Conservation (phyloP, 1,140 invertebrate species). For the Cherax quadricarinatus region DNA sequence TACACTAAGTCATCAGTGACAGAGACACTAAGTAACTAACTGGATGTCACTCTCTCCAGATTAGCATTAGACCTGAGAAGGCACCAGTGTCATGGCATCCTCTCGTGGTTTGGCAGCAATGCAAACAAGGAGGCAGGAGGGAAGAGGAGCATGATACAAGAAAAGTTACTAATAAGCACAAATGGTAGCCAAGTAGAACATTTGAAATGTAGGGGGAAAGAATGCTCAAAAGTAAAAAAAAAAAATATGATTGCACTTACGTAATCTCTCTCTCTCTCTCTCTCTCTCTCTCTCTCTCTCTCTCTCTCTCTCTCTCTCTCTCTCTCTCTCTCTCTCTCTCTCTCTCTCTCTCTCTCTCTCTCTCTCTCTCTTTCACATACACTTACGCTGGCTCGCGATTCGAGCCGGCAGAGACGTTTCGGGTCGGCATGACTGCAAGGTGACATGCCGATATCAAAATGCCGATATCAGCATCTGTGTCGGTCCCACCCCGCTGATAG, state of each 20-base stretch:
- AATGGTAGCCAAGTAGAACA: background rate
- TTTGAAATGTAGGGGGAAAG: background rate
- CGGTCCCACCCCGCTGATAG: conserved; percentile 59
- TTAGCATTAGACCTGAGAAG: no score
- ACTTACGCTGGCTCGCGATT: no score
- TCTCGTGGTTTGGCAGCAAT: no score
- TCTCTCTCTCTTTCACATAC: no score
- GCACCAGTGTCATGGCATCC: no score
- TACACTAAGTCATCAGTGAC: no score
- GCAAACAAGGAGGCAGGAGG: no score
- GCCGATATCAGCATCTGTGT: conserved; percentile 67
- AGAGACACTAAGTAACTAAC: no score
- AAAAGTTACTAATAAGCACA: no score
- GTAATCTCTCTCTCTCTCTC: conserved; percentile 12
- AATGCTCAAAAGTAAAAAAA: background rate
- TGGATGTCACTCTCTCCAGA: no score
- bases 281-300: conserved; percentile 38
- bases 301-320: conserved; percentile 34
- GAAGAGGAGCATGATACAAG: no score
- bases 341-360: conserved; percentile 6
- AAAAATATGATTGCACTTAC: background rate
- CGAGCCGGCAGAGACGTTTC: background rate
- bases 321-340: conserved; percentile 28
- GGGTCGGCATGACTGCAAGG: conserved; percentile 16
- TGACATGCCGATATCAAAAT: conserved; percentile 68